These are phyloP conservation scores for Gorsachius magnificus DNA, from an alignment of 2,797 vertebrate species.

Conservation along the genomic window DNA sequence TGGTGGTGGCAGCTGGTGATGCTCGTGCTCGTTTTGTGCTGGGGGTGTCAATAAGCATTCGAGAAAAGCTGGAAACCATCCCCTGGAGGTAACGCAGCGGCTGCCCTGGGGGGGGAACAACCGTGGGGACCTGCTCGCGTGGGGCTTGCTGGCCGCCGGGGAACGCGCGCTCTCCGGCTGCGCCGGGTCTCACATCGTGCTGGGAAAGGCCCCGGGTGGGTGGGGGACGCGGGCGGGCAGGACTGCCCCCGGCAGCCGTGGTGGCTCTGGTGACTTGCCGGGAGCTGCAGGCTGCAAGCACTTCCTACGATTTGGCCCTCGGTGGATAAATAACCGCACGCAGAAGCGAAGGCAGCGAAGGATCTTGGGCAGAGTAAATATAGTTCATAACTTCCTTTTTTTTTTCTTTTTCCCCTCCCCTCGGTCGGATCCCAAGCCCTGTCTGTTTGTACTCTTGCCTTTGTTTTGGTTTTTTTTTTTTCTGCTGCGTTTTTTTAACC, in stretches of 20 bases:
- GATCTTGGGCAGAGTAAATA: conserved; percentile 30
- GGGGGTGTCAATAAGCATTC: not conserved
- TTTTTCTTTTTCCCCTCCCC: not conserved
- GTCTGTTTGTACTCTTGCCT: conserved; percentile 16
- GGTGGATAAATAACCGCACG: not conserved
- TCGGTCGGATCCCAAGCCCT: not conserved
- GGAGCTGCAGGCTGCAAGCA: not conserved
- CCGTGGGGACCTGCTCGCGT: fast-evolving
- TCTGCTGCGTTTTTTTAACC: not conserved
- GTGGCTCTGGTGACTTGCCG: not conserved
- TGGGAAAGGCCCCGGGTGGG: fast-evolving
- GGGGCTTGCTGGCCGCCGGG: fast-evolving
- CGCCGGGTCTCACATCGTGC: fast-evolving
- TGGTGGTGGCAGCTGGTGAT: not conserved
- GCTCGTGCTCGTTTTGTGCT: not conserved
- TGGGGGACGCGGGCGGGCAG: not conserved
- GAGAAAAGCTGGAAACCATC: not conserved
- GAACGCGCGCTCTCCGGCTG: fast-evolving
- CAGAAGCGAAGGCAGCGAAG: not conserved
- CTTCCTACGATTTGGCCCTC: not conserved
- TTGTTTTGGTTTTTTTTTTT: conserved; percentile 1
- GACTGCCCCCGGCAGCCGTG: fast-evolving
- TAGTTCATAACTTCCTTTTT: not conserved
- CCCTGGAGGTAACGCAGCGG: fast-evolving
- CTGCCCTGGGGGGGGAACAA: not conserved